Evolutionary conservation across 2,888 invertebrate genomes (phyloP), one percentile per base, ranked within the genome.

Genomic region (Stomorhina lunata): DNA sequence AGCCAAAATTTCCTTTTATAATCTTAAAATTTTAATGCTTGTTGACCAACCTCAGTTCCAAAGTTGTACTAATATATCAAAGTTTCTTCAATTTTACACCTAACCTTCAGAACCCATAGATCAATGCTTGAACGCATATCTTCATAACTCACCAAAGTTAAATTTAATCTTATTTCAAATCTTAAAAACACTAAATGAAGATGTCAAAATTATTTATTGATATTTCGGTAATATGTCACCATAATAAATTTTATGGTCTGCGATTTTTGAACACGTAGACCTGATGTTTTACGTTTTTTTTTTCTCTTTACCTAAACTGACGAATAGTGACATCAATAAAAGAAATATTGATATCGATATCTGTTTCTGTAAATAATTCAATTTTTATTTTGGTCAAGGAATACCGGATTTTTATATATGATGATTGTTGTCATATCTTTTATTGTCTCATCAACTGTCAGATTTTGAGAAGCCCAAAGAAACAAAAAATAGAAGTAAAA

Each of bases 381-480:
- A 53, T 71, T 69, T 55, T 7, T 4, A 3, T 29, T 65, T 71
- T 73, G 53, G 53, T 20, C 5, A 20, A 53, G 40, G 32, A 50
- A 69, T 53, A 55, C 53, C 63, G 63, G 61, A 63, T 77, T 61
- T 73, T n/a, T n/a, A n/a, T 34, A 66, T 59, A 71, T 69, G 79
- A 82, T 76, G 84, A 76, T 75, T 84, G 84, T 84, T 84, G 82
- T 84, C 78, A 78, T 77, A 81, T 66, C 66, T 84, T 84, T 84
- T 84, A 84, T 84, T 84, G 84, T 85, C 84, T 85, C 84, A 84
- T 85, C 85, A 84, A 75, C 84, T 84, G 85, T 85, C 85, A 85
- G 83, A 68, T 84, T 82, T 79, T 25, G 3, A 59, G 50, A 65
- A 34, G 57, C 29, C 4, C 22, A 75, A 45, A 65, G 1, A 27